Conservation (phyloP, 2,113 vertebrate species). For the Tragelaphus strepsiceros region DNA sequence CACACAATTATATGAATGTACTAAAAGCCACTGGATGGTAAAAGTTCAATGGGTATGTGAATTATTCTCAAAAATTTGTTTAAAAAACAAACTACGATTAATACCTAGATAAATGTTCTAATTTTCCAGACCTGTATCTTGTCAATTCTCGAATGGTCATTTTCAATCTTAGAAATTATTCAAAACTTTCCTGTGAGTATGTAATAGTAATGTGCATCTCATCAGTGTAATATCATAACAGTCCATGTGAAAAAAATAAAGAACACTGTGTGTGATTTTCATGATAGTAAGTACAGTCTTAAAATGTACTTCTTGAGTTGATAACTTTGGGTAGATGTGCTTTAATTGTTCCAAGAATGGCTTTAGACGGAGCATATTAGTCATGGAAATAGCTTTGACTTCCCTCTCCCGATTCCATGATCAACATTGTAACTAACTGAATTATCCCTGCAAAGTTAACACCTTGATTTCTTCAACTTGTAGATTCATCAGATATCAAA, state of each 20-base stretch:
- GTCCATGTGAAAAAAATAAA: conserved; percentile 55
- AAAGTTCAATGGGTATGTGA: background rate
- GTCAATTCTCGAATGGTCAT: background rate
- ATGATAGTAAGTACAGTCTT: conserved; percentile 66
- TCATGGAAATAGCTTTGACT: conserved; percentile 69
- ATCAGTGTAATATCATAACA: conserved; percentile 63
- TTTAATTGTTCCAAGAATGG: conserved; percentile 77
- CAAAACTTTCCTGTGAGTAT: conserved; percentile 17
- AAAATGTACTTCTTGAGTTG: conserved; percentile 64
- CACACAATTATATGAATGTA: background rate
- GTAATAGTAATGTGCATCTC: conserved; percentile 39
- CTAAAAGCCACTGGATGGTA: background rate
- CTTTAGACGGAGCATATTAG: conserved; percentile 70
- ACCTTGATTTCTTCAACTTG: conserved; percentile 78
- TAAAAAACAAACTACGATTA: background rate
- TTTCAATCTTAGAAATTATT: conserved; percentile 50
- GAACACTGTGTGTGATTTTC: conserved; percentile 24
- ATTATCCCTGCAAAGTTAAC: conserved; percentile 77
- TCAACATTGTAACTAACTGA: conserved; percentile 78
- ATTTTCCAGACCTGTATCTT: background rate
- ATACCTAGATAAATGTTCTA: background rate
- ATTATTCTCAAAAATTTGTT: background rate
- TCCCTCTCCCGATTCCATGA: conserved; percentile 59
- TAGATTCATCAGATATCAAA: conserved; percentile 75
- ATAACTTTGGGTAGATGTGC: conserved; percentile 45